A percentile compares a stretch with the other conserved stretches of the same genome.
phyloP scores from a whole-genome alignment of 2,888 invertebrate genomes.

The Ethmia dodecea region DNA sequence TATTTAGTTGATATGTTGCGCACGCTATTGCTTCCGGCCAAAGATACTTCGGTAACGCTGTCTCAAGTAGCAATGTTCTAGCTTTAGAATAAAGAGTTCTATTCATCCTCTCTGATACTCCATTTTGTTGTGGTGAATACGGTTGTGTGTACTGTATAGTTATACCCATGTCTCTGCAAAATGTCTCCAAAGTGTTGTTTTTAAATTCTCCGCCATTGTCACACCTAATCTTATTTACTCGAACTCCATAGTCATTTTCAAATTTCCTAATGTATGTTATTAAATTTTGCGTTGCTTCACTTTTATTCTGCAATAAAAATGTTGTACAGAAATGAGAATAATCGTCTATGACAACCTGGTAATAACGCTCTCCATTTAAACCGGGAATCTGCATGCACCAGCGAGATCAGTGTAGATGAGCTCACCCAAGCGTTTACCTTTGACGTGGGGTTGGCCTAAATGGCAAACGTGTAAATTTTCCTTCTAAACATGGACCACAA shows the following conservation, averaged over 20 bases:
- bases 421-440: constrained; percentile 5
- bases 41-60: constrained; percentile 7
- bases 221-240: constrained; percentile 13
- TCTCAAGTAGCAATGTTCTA: constrained; percentile 7
- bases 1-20: constrained; percentile 7
- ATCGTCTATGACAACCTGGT: constrained; percentile 14
- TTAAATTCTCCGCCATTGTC: constrained; percentile 14
- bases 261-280: constrained; percentile 15
- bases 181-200: neutral
- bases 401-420: constrained; percentile 14
- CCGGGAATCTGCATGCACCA: constrained; percentile 7
- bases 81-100: constrained; percentile 5
- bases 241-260: constrained; percentile 11
- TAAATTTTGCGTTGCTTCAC: constrained; percentile 15
- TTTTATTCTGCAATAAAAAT: constrained; percentile 14
- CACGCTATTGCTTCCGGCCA: constrained; percentile 9
- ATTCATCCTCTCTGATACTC: constrained; percentile 13
- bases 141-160: constrained; percentile 1
- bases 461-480: constrained; percentile 6
- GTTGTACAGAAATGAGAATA: constrained; percentile 11
- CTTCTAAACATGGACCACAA: constrained; percentile 7
- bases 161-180: constrained; percentile 1
- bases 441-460: neutral
- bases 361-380: constrained; percentile 13
- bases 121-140: constrained; percentile 2